Evolutionary conservation across 2,888 invertebrate genomes (phyloP).

Genomic region (Abscondita cerata): DNA sequence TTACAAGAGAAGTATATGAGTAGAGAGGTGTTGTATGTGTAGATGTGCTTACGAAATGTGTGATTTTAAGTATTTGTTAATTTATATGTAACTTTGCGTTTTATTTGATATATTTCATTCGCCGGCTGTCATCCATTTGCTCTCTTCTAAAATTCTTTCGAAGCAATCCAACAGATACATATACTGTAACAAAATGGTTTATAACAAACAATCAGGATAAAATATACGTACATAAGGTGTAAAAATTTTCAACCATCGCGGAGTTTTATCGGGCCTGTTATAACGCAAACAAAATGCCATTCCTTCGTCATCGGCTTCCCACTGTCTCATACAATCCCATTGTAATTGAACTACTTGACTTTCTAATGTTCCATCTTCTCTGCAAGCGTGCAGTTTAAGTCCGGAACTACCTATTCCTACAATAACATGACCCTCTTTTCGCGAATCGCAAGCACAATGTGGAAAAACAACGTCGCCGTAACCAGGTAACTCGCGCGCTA

Average conservation of each 20-base stretch:
- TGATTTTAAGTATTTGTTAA: conserved; percentile 22
- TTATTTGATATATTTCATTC: conserved; percentile 17
- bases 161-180: conserved; percentile 93
- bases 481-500: conserved; percentile 87
- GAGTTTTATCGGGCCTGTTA: conserved; percentile 78
- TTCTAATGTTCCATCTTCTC: conserved; percentile 80
- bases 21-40: conserved; percentile 25
- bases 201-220: conserved; percentile 46
- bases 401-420: conserved; percentile 65
- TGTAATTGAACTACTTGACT: conserved; percentile 76
- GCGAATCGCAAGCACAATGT: conserved; percentile 89
- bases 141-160: conserved; percentile 93
- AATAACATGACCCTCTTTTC: conserved; percentile 84
- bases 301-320: conserved; percentile 91
- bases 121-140: conserved; percentile 66
- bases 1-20: conserved; percentile 26
- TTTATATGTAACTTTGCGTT: neutral
- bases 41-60: conserved; percentile 30
- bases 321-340: conserved; percentile 84
- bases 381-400: conserved; percentile 82
- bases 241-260: conserved; percentile 85
- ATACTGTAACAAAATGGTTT: conserved; percentile 68
- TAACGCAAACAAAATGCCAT: conserved; percentile 92
- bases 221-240: conserved; percentile 84
- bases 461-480: conserved; percentile 96